Conservation (phyloP, 2,797 vertebrate genomes). For the Sebastes nivosus region DNA sequence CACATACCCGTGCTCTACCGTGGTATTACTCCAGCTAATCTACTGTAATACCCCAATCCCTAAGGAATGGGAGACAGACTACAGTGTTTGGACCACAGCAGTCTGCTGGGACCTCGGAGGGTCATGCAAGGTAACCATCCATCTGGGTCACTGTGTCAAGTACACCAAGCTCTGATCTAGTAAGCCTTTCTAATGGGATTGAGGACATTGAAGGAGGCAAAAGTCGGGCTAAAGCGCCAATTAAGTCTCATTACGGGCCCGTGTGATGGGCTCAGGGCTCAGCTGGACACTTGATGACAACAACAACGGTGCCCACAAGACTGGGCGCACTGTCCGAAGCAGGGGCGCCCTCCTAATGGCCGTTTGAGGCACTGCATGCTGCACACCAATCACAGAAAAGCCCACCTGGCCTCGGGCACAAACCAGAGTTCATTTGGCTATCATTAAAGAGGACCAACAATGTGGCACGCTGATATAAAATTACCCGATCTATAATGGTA, state of each 20-base stretch:
- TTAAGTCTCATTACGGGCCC: conserved; percentile 68
- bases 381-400: conserved; percentile 56
- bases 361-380: conserved; percentile 36
- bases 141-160: conserved; percentile 73
- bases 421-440: conserved; percentile 76
- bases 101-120: conserved; percentile 31
- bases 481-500: conserved; percentile 81
- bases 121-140: conserved; percentile 66
- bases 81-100: conserved; percentile 42
- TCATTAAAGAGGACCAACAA: conserved; percentile 78
- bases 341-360: conserved; percentile 25
- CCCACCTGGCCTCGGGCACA: conserved; percentile 75
- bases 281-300: conserved; percentile 66
- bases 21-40: conserved; percentile 70
- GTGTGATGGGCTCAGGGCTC: conserved; percentile 54
- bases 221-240: conserved; percentile 67
- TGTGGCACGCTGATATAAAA: conserved; percentile 80
- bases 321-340: conserved; percentile 32
- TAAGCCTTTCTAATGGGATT: conserved; percentile 76
- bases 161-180: conserved; percentile 59
- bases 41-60: conserved; percentile 71
- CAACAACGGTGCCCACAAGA: conserved; percentile 34
- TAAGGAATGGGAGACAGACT: conserved; percentile 48
- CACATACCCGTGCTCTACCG: conserved; percentile 42
- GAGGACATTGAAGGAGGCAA: conserved; percentile 62